These are phyloP conservation scores for Mus caroli DNA, from an alignment of 2,797 vertebrate genomes.

Conservation along the genomic window DNA sequence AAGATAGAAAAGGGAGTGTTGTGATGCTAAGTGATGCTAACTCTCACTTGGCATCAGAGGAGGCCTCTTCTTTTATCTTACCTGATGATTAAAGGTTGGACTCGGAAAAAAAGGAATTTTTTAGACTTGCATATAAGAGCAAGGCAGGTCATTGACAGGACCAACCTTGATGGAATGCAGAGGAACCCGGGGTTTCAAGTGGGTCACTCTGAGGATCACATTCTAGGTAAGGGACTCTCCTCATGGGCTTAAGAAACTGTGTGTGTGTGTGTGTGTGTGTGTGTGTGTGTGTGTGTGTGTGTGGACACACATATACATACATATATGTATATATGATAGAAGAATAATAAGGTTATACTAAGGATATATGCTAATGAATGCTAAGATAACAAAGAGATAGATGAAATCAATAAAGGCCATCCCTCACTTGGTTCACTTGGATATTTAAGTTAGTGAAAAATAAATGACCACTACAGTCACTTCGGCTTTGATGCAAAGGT, in stretches of 20 bases:
- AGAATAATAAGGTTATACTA: conserved; percentile 30
- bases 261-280: too few relatives aligned
- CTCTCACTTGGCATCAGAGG: too few relatives aligned
- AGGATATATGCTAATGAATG: conserved; percentile 18
- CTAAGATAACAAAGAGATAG: background rate
- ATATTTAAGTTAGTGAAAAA: background rate
- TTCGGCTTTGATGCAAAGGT: background rate
- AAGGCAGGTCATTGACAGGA: background rate
- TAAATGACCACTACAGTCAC: background rate
- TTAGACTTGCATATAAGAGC: background rate
- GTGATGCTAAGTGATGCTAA: too few relatives aligned
- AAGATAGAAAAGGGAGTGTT: background rate
- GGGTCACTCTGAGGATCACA: background rate
- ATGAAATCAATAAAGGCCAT: background rate
- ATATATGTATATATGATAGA: background rate
- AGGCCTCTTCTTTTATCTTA: background rate
- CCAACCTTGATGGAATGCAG: background rate
- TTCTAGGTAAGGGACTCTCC: conserved; percentile 1
- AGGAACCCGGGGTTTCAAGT: too few relatives aligned
- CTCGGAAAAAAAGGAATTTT: background rate
- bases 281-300: too few relatives aligned
- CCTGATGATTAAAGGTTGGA: background rate
- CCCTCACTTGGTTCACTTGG: background rate
- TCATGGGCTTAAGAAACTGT: background rate
- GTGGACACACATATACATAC: too few relatives aligned